Evolutionary conservation across 64 coral and sea anemone species (phyloP), one percentile per base, ranked within the genome.

Genomic region (Stylophora pistillata): DNA sequence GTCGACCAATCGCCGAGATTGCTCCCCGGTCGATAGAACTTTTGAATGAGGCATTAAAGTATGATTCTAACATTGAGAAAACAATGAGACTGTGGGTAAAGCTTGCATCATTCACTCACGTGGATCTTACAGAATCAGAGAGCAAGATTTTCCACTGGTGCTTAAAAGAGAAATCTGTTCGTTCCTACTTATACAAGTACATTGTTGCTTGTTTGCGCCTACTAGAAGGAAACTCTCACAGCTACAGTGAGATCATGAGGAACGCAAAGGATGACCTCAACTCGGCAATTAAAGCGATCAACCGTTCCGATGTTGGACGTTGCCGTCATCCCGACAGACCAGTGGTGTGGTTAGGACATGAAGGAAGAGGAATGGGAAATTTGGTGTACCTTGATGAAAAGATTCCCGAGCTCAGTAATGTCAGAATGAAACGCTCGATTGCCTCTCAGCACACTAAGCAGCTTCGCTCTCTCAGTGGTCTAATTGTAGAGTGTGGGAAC

Each of bases 311-410:
- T 71, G 70, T 90, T 20, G 93, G 93, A 56, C 53, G 93, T 68
- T 79, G 59, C 73, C 88, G 93, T 28, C 93, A 91, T 58, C 93
- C 93, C 13, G 93, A 95, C 71, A 85, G 76, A 55, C 93, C 93
- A 31, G 85, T 95, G 5, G 74, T 95, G n/a, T 95, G 82, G 82
- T 65, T 95, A 20, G 88, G 88, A 30, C 77, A 9, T 73, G 53
- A 41, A 27, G 78, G 55, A 17, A 78, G 65, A 33, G 92, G 86
- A 9, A 89, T 94, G 92, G 68, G 61, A 10, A 78, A 89, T 41
- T 56, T 94, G 16, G 92, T 89, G 53, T 57, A 33, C 29, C 21
- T 89, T 17, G 87, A 86, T 2, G 88, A 81, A 17, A 89, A 71
- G 34, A 79, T 23, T 15, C 57, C 58, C 30, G 56, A 78, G 17